Evolutionary conservation across 2,888 invertebrate species (phyloP).

Genomic region (Megalurothrips usitatus): DNA sequence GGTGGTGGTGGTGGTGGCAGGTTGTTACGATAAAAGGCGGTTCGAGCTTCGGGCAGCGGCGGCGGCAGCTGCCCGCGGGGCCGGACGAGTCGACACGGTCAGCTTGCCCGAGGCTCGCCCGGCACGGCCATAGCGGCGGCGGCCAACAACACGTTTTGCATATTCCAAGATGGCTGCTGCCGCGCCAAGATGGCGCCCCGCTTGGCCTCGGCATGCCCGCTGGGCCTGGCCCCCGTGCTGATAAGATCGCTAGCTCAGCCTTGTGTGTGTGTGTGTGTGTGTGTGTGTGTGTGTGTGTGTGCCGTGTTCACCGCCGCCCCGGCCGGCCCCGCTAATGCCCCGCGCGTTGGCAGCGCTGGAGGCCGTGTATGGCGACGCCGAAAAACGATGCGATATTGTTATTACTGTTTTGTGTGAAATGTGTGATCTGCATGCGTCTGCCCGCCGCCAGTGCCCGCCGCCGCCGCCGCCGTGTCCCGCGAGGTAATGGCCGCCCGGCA

Average conservation of each 20-base stretch:
- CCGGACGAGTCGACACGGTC: background rate
- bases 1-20: too few relatives aligned
- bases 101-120: background rate
- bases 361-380: background rate
- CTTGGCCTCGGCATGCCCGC: background rate
- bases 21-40: too few relatives aligned
- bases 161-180: slow-evolving; percentile 15
- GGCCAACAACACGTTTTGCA: background rate
- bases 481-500: background rate
- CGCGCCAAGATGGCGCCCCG: background rate
- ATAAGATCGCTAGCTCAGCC: background rate
- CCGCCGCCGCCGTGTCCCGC: background rate
- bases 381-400: slow-evolving; percentile 20
- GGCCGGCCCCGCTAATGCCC: too few relatives aligned
- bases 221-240: background rate
- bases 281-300: too few relatives aligned
- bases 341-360: too few relatives aligned
- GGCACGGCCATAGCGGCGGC: background rate
- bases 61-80: too few relatives aligned
- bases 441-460: background rate
- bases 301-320: too few relatives aligned
- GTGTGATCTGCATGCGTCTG: background rate
- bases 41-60: background rate
- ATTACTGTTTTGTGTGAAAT: slow-evolving; percentile 18
- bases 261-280: too few relatives aligned